A percentile compares a stretch with the other conserved stretches of the same genome.
Evolutionary conservation across 2,113 vertebrate species (phyloP).

Genomic region (Strigops habroptila): DNA sequence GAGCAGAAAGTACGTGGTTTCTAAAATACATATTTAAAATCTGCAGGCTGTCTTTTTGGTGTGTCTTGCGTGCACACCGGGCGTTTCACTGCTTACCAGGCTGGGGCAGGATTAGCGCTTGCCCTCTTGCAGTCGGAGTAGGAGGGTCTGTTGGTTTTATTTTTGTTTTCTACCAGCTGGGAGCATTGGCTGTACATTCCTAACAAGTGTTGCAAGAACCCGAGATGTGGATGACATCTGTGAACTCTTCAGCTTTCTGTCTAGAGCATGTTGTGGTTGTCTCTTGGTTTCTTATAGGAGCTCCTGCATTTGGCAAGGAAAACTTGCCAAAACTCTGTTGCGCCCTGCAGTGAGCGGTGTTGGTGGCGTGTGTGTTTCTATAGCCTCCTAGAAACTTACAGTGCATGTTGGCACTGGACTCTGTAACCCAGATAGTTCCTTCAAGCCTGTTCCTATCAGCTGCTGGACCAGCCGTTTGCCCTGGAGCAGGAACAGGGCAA

Average conservation of each 20-base stretch:
- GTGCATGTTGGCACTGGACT: neutral
- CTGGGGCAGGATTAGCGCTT: neutral
- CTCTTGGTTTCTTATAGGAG: neutral
- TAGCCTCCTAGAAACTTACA: neutral
- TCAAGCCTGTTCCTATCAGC: neutral
- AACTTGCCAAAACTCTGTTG: neutral
- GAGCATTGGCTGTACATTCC: neutral
- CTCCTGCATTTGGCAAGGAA: neutral
- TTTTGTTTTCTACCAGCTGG: neutral
- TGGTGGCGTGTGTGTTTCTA: accelerated
- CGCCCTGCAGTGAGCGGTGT: neutral
- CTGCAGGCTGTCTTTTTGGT: neutral
- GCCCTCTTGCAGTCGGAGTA: neutral
- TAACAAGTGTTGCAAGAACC: neutral
- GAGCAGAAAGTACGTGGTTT: neutral
- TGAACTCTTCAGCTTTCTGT: neutral
- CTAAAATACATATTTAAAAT: neutral
- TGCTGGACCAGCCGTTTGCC: accelerated
- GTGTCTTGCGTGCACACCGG: neutral
- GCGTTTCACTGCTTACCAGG: neutral
- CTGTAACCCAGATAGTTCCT: neutral
- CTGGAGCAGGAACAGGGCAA: neutral
- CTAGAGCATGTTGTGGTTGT: neutral
- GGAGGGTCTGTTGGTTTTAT: neutral
- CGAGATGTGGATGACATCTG: neutral